A percentile compares a stretch with the other conserved stretches of the same genome.
Evolutionary conservation across 2,888 invertebrate species (phyloP).

Genomic region (Eristalinus sepulchralis): DNA sequence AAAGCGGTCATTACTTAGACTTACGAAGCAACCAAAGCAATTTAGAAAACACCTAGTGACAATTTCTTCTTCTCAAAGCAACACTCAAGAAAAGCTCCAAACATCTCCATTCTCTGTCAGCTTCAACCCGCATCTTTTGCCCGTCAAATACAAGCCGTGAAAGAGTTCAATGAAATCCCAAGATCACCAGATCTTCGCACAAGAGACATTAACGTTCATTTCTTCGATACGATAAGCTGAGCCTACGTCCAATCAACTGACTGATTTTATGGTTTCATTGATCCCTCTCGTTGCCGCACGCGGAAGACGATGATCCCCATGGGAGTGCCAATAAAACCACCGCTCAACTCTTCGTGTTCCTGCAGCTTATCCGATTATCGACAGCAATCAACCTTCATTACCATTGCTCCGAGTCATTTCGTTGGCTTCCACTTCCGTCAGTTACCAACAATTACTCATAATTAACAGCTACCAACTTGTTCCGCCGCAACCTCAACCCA

Average conservation of each 20-base stretch:
- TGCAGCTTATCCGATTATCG: slow-evolving; percentile 16
- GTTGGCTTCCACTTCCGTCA: slow-evolving; percentile 29
- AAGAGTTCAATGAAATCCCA: not conserved
- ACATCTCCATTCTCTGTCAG: not conserved
- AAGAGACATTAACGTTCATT: not conserved
- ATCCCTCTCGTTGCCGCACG: not conserved
- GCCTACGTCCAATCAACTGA: not conserved
- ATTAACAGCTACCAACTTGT: slow-evolving; percentile 23
- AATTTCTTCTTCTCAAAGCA: not conserved
- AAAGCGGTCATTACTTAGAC: no score
- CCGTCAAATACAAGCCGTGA: not conserved
- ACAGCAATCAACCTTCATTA: slow-evolving; percentile 29
- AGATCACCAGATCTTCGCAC: not conserved
- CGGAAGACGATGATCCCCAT: not conserved
- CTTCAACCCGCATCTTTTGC: not conserved
- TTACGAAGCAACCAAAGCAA: no score
- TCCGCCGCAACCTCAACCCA: not conserved
- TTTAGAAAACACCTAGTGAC: no score
- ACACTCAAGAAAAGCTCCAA: not conserved
- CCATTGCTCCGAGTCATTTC: slow-evolving; percentile 7
- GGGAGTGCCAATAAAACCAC: not conserved
- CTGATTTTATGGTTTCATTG: not conserved
- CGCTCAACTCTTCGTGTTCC: not conserved
- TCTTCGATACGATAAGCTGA: not conserved
- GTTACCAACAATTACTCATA: slow-evolving; percentile 21